A percentile compares a stretch with the other conserved stretches of the same genome.
phyloP scores from a whole-genome alignment of 2,888 invertebrate species.

The Nephrotoma appendiculata region DNA sequence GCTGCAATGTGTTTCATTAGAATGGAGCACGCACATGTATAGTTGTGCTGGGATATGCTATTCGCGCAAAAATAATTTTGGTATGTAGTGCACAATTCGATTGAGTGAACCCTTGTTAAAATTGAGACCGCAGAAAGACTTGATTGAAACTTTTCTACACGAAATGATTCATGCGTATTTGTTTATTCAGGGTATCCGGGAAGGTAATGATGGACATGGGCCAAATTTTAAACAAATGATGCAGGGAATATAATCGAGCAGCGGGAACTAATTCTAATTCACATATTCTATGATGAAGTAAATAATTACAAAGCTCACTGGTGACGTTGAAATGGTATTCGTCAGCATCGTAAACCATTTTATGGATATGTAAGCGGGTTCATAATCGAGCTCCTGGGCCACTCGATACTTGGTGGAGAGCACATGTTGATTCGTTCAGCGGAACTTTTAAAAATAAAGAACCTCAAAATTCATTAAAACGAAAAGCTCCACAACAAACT shows the following conservation, averaged over 20 bases:
- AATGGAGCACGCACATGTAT: too few species aligned
- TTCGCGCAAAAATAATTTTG: too few species aligned
- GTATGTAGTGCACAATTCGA: constrained; percentile 28
- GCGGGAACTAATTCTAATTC: too few species aligned
- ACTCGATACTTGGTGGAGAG: constrained; percentile 70
- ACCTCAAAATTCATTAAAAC: constrained; percentile 33
- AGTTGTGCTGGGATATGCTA: too few species aligned
- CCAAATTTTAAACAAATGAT: constrained; percentile 88
- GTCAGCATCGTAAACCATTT: constrained; percentile 61
- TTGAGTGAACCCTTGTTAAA: constrained; percentile 86
- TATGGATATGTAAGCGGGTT: constrained; percentile 74
- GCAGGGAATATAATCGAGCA: constrained; percentile 73
- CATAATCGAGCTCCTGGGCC: constrained; percentile 82
- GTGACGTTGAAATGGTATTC: constrained; percentile 92
- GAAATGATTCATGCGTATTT: constrained; percentile 99
- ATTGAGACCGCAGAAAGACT: constrained; percentile 78
- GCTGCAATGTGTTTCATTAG: too few species aligned
- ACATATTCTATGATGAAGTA: too few species aligned
- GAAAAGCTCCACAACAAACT: constrained; percentile 12
- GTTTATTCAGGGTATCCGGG: constrained; percentile 71
- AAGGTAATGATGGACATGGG: constrained; percentile 89
- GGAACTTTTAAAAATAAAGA: constrained; percentile 74
- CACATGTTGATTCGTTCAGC: constrained; percentile 62
- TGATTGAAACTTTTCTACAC: too few species aligned
- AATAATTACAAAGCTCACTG: constrained; percentile 73